Evolutionary conservation across 2,797 vertebrate species (phyloP).

Genomic region (Aphelocoma californica): DNA sequence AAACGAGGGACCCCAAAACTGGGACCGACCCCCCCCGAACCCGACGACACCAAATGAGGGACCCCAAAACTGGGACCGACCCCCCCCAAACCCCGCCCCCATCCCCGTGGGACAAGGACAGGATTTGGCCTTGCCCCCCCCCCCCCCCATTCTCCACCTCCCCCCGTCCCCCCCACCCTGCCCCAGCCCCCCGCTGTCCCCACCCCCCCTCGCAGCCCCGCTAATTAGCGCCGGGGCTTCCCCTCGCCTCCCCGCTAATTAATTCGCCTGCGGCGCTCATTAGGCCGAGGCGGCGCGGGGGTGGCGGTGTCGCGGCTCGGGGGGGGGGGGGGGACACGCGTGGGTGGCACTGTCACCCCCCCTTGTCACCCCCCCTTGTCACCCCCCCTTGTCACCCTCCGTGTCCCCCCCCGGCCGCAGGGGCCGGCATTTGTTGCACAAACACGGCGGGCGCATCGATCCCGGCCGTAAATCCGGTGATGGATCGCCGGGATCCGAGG

Average conservation of each 20-base stretch:
- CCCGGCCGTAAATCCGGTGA: constrained; percentile 48
- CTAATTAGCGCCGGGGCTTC: constrained; percentile 21
- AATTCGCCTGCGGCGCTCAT: constrained; percentile 26
- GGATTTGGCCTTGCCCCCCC: too few species aligned
- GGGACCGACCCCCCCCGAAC: too few species aligned
- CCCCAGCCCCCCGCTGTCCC: not conserved
- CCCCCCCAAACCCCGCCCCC: too few species aligned
- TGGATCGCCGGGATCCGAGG: not conserved
- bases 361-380: too few species aligned
- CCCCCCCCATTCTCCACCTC: not conserved
- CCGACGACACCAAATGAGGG: too few species aligned
- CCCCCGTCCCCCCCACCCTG: not conserved
- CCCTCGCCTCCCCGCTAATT: constrained; percentile 17
- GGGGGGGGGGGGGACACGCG: too few species aligned
- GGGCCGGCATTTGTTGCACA: constrained; percentile 27
- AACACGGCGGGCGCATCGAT: constrained; percentile 54
- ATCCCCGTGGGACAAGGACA: too few species aligned
- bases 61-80: too few species aligned
- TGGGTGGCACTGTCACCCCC: not conserved
- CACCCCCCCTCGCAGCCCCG: not conserved
- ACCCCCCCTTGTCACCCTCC: too few species aligned
- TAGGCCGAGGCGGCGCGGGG: not conserved
- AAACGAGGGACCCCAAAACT: too few species aligned
- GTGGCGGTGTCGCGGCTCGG: not conserved
- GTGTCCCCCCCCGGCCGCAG: too few species aligned